Conservation (phyloP, 1,140 invertebrate species). For the Mactra quadrangularis region DNA sequence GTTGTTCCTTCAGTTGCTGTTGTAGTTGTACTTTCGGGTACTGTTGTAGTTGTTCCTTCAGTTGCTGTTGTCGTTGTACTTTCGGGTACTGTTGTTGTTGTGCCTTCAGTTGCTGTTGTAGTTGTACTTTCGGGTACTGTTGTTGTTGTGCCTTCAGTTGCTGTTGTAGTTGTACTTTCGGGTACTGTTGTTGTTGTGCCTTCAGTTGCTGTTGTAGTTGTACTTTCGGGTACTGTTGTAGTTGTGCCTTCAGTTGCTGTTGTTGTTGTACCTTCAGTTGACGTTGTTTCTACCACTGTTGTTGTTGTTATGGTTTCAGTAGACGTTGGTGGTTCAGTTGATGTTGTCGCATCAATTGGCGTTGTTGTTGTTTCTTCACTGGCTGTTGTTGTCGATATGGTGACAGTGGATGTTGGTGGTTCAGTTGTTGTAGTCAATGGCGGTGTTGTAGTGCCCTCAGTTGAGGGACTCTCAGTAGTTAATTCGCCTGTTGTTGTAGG, state of each 20-base stretch:
- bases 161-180: neutral
- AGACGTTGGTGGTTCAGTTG: neutral
- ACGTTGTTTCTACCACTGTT: neutral
- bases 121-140: neutral
- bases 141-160: neutral
- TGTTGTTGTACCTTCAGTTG: slow-evolving; percentile 1
- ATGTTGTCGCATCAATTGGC: neutral
- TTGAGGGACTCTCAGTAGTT: neutral
- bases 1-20: neutral
- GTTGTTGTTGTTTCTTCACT: neutral
- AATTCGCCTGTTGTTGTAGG: neutral
- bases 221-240: neutral
- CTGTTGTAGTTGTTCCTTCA: neutral
- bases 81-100: neutral
- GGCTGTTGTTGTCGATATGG: neutral
- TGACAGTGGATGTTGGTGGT: neutral
- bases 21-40: neutral
- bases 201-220: neutral
- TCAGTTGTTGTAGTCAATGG: neutral
- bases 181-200: neutral
- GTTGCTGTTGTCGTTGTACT: neutral
- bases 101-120: neutral
- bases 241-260: slow-evolving; percentile 13
- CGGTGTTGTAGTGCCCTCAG: neutral
- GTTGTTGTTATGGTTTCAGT: neutral